A percentile compares a stretch with the other conserved stretches of the same genome.
Evolutionary conservation across 2,888 invertebrate genomes (phyloP).

Genomic region (Macaria notata): DNA sequence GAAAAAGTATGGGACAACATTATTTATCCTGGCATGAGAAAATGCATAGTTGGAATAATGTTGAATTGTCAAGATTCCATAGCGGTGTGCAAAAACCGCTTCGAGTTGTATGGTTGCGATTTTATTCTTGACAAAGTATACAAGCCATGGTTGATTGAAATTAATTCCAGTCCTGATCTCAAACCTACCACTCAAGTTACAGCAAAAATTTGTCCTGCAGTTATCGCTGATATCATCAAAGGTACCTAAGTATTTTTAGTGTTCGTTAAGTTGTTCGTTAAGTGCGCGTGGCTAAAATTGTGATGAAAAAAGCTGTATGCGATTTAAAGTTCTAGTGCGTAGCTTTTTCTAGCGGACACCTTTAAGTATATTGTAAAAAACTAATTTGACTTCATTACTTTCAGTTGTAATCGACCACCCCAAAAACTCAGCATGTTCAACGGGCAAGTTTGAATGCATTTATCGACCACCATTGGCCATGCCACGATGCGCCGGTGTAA

Average conservation of each 20-base stretch:
- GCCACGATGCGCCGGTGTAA: constrained; percentile 48
- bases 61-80: constrained; percentile 89
- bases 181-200: constrained; percentile 91
- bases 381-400: no score
- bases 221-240: constrained; percentile 93
- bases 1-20: constrained; percentile 86
- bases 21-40: constrained; percentile 93
- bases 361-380: no score
- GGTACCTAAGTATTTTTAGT: constrained; percentile 74
- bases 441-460: constrained; percentile 83
- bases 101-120: constrained; percentile 96
- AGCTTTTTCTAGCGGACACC: no score
- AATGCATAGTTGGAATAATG: constrained; percentile 90
- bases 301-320: no score
- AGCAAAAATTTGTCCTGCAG: constrained; percentile 89
- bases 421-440: constrained; percentile 62
- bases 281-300: background rate
- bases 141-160: constrained; percentile 95
- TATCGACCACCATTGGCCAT: constrained; percentile 66
- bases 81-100: constrained; percentile 86
- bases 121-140: constrained; percentile 94
- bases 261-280: background rate
- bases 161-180: constrained; percentile 94
- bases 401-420: constrained; percentile 80
- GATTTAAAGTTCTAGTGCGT: no score